These are phyloP conservation scores for Poeciliopsis retropinna DNA, from an alignment of 2,113 vertebrate genomes.

Conservation along the genomic window DNA sequence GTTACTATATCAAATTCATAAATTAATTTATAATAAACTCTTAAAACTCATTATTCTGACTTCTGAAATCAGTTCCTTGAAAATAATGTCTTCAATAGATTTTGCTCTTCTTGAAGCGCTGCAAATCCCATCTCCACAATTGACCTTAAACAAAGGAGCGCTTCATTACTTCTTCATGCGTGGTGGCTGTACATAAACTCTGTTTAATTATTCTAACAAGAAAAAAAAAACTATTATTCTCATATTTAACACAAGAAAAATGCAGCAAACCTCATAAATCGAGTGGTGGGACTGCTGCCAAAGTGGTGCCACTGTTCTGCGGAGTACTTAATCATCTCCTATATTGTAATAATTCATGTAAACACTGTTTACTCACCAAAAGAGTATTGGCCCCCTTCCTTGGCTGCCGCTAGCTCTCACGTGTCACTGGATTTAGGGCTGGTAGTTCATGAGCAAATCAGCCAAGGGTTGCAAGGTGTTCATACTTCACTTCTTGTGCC, in stretches of 20 bases:
- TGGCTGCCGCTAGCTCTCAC: constrained; percentile 41
- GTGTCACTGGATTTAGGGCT: constrained; percentile 18
- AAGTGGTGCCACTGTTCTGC: constrained; percentile 51
- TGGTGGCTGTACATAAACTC: constrained; percentile 54
- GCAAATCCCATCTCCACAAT: background rate
- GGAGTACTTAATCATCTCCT: constrained; percentile 71
- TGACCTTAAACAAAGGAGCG: constrained; percentile 68
- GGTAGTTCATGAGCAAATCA: constrained; percentile 50
- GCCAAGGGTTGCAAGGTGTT: constrained; percentile 68
- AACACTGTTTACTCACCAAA: constrained; percentile 59
- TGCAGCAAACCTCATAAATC: constrained; percentile 58
- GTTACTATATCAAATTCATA: no score
- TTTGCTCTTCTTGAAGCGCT: background rate
- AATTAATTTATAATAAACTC: no score
- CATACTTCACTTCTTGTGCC: constrained; percentile 58
- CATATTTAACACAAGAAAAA: constrained; percentile 1
- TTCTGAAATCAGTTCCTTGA: background rate
- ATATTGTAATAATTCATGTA: constrained; percentile 64
- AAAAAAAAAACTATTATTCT: constrained; percentile 33
- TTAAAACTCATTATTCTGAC: background rate
- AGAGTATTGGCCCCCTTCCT: constrained; percentile 23
- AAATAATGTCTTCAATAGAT: background rate
- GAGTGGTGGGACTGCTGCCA: constrained; percentile 55
- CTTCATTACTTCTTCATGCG: constrained; percentile 69
- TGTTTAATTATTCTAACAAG: constrained; percentile 67